A percentile compares a stretch with the other conserved stretches of the same genome.
phyloP scores from a whole-genome alignment of 1,140 invertebrate species.

The Planococcus citri region DNA sequence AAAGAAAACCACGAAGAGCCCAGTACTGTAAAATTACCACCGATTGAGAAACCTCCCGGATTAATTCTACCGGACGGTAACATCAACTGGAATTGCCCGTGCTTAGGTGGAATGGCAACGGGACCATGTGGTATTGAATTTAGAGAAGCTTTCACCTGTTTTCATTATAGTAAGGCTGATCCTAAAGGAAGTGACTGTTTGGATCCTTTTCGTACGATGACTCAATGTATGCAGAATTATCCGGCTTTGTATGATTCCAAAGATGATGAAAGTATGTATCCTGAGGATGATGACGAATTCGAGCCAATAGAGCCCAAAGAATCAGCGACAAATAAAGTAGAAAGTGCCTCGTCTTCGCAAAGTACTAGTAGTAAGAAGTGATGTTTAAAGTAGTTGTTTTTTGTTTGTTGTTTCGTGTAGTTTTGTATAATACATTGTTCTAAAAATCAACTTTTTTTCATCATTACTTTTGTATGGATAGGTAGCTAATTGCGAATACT shows the following conservation, averaged over 20 bases:
- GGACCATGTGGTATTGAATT: constrained; percentile 90
- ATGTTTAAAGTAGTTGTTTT: too few species aligned
- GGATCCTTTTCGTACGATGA: constrained; percentile 80
- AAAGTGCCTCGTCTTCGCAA: not conserved
- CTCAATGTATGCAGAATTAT: constrained; percentile 80
- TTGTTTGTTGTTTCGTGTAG: too few species aligned
- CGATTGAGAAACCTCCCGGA: constrained; percentile 59
- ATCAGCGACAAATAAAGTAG: not conserved
- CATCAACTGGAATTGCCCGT: constrained; percentile 96
- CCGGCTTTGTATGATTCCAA: constrained; percentile 70
- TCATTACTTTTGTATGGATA: too few species aligned
- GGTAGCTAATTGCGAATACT: too few species aligned
- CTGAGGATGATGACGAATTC: constrained; percentile 38
- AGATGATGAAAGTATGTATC: constrained; percentile 36
- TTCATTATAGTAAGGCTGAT: constrained; percentile 63
- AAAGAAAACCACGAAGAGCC: constrained; percentile 63
- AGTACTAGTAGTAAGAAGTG: too few species aligned
- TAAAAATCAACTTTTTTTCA: too few species aligned
- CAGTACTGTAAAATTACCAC: constrained; percentile 55
- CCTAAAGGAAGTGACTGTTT: constrained; percentile 64
- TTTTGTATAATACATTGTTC: too few species aligned
- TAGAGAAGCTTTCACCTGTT: constrained; percentile 86
- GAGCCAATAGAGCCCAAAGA: constrained; percentile 21
- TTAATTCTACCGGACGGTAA: constrained; percentile 73
- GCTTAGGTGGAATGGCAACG: constrained; percentile 87